Evolutionary conservation across 2,113 vertebrate species (phyloP).

Genomic region (Aegotheles bennettii): DNA sequence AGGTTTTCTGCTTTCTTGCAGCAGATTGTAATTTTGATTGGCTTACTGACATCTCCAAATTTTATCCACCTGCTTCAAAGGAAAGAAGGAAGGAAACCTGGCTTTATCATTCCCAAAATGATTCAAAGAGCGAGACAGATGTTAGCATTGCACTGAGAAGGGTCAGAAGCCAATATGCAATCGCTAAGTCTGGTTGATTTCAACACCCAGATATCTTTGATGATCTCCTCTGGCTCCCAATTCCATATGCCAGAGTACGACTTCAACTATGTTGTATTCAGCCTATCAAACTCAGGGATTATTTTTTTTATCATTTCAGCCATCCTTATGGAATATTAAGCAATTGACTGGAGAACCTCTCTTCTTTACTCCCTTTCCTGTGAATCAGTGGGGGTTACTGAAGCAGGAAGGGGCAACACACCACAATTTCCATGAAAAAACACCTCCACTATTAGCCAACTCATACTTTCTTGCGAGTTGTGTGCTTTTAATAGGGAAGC

Average conservation of each 20-base stretch:
- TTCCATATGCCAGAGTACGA: neutral
- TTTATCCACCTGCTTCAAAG: neutral
- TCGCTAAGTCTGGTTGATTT: neutral
- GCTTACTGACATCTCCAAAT: neutral
- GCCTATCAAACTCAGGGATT: neutral
- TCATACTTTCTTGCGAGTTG: neutral
- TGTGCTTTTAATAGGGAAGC: neutral
- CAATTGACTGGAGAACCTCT: neutral
- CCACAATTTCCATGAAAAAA: neutral
- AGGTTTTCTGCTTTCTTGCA: neutral
- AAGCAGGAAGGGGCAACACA: neutral
- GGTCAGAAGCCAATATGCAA: neutral
- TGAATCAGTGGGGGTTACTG: neutral
- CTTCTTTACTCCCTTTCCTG: neutral
- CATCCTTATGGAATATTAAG: neutral
- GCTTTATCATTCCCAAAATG: neutral
- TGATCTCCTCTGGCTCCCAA: neutral
- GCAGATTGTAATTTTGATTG: neutral
- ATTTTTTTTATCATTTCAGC: neutral
- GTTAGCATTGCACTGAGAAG: neutral
- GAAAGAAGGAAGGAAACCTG: neutral
- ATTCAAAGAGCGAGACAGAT: neutral
- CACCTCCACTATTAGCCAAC: neutral
- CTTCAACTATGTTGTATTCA: neutral
- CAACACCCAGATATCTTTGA: neutral